A percentile compares a stretch with the other conserved stretches of the same genome.
Conservation (phyloP, 2,888 invertebrate species). For the Pachymerium ferrugineum region DNA sequence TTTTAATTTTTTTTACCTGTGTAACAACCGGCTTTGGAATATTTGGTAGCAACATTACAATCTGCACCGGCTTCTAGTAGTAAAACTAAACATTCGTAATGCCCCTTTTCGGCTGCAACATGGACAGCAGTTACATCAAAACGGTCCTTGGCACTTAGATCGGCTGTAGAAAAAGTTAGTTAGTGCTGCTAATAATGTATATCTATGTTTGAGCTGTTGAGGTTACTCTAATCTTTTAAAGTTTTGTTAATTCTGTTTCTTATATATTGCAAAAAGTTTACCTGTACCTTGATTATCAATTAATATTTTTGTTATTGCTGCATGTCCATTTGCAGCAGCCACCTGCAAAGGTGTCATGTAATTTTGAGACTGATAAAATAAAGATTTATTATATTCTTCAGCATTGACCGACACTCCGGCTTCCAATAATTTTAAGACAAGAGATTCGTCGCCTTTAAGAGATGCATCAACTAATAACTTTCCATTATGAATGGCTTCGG, state of each 20-base stretch:
- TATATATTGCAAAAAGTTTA: too few species aligned
- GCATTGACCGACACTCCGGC: conserved; percentile 43
- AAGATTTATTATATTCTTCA: conserved; percentile 43
- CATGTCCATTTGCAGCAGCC: conserved; percentile 40
- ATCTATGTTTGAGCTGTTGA: too few species aligned
- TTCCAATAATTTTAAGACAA: conserved; percentile 40
- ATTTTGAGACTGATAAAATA: conserved; percentile 46
- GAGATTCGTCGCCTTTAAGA: conserved; percentile 39
- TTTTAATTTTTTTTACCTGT: conserved; percentile 41
- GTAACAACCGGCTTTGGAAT: conserved; percentile 44
- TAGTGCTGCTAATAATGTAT: background rate
- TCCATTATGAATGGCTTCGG: conserved; percentile 36
- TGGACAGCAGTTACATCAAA: conserved; percentile 47
- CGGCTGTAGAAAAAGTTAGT: conserved; percentile 40
- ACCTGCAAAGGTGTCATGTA: conserved; percentile 45
- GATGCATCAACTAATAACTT: conserved; percentile 42
- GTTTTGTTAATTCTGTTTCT: background rate
- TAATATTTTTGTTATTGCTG: conserved; percentile 40
- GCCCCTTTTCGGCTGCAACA: conserved; percentile 45
- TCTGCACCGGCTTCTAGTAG: conserved; percentile 44
- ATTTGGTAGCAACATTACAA: conserved; percentile 44
- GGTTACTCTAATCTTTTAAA: background rate
- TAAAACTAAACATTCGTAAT: conserved; percentile 41
- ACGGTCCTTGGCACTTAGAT: conserved; percentile 44
- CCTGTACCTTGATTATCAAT: conserved; percentile 43